A percentile compares a stretch with the other conserved stretches of the same genome.
These are phyloP conservation scores for Magallana gigas DNA, from an alignment of 1,140 invertebrate genomes.

Conservation along the genomic window DNA sequence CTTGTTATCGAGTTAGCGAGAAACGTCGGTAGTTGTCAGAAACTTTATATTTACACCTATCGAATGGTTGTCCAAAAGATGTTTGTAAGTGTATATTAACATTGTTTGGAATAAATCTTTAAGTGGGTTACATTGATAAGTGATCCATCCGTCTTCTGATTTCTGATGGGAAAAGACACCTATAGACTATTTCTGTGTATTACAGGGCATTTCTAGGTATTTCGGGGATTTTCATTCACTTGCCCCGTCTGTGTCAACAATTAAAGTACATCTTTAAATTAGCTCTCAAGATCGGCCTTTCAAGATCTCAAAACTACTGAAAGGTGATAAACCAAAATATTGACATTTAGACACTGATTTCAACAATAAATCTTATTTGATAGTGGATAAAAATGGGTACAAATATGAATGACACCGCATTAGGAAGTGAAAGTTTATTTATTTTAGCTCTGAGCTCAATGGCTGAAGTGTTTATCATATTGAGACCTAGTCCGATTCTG, in stretches of 20 bases:
- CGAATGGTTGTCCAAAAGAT: too few species aligned
- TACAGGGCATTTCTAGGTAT: too few species aligned
- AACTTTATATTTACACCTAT: too few species aligned
- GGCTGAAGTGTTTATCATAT: background rate
- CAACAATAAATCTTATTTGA: conserved; percentile 11
- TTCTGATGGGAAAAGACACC: too few species aligned
- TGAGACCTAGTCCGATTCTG: conserved; percentile 24
- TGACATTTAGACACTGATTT: conserved; percentile 5
- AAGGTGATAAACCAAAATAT: conserved; percentile 15
- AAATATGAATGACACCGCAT: background rate
- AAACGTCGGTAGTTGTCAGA: too few species aligned
- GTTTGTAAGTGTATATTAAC: too few species aligned
- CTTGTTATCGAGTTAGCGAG: too few species aligned
- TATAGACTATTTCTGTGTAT: too few species aligned
- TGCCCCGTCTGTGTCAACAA: background rate
- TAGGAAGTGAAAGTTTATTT: conserved; percentile 23
- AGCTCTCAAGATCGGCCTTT: background rate
- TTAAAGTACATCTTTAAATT: background rate
- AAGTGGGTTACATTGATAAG: too few species aligned
- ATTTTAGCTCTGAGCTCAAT: background rate
- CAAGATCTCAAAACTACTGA: background rate
- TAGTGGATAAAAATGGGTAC: background rate
- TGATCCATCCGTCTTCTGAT: too few species aligned
- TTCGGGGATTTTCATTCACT: too few species aligned
- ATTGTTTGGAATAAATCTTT: too few species aligned